Conservation (phyloP, 2,797 vertebrate genomes). For the Enteromius fasciolatus region DNA sequence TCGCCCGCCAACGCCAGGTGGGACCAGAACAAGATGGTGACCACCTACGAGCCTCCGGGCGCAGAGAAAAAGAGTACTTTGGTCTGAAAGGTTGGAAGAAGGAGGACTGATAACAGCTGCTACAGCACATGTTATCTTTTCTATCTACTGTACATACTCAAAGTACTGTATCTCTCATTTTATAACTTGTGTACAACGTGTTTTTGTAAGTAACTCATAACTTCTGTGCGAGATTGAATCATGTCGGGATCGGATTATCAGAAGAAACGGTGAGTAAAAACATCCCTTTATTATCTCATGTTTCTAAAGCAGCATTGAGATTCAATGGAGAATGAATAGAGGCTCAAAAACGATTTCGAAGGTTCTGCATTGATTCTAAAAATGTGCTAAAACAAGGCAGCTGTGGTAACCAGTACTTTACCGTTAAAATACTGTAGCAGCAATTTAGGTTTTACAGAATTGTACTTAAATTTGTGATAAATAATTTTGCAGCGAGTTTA, state of each 20-base stretch:
- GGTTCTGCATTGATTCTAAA: not conserved
- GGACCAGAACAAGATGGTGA: slow-evolving; percentile 74
- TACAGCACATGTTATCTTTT: slow-evolving; percentile 48
- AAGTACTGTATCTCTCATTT: not conserved
- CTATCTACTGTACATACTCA: slow-evolving; percentile 28
- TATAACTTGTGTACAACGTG: slow-evolving; percentile 7
- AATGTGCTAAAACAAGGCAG: not conserved
- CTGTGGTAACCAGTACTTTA: not conserved
- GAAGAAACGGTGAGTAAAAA: slow-evolving; percentile 66
- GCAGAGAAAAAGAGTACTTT: slow-evolving; percentile 80
- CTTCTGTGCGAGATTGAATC: slow-evolving; percentile 34
- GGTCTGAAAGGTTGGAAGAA: slow-evolving; percentile 67
- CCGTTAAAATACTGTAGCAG: not conserved
- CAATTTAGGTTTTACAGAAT: not conserved
- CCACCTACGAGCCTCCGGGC: slow-evolving; percentile 68
- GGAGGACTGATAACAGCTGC: not conserved
- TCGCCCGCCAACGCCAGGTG: slow-evolving; percentile 71
- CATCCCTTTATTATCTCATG: not conserved
- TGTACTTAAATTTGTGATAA: not conserved
- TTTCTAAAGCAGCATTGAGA: not conserved
- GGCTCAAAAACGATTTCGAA: not conserved
- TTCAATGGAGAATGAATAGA: not conserved
- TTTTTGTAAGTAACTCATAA: slow-evolving; percentile 46
- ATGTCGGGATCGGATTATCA: slow-evolving; percentile 64
- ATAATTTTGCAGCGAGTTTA: not conserved